Conservation (phyloP, 2,888 invertebrate genomes). For the Resseliella maxima region DNA sequence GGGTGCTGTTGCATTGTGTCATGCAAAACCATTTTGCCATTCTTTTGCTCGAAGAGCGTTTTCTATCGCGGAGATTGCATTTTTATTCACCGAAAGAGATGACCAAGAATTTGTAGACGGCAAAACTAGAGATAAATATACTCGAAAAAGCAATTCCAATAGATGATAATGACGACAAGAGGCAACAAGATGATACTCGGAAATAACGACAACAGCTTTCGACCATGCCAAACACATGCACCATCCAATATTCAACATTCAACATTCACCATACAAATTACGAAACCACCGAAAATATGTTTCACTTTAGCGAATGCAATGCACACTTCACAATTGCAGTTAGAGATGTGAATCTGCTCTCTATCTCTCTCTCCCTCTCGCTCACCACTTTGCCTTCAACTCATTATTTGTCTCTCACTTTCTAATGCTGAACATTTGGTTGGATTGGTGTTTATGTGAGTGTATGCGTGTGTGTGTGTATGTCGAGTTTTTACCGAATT, state of each 20-base stretch:
- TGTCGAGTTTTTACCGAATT: background rate
- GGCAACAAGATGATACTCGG: constrained; percentile 11
- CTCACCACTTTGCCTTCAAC: background rate
- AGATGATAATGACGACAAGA: constrained; percentile 41
- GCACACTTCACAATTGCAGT: background rate
- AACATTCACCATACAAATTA: background rate
- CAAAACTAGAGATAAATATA: constrained; percentile 15
- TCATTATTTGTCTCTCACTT: background rate
- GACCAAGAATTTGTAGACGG: background rate
- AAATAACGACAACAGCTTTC: constrained; percentile 11
- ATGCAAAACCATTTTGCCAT: no score
- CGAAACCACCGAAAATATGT: constrained; percentile 36
- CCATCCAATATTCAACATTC: background rate
- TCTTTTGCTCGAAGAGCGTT: no score
- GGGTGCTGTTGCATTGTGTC: background rate
- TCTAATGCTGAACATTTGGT: no score
- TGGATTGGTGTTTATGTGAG: background rate
- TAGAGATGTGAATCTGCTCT: background rate
- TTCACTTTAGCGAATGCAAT: background rate
- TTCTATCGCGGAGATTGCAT: background rate
- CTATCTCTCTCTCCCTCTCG: background rate
- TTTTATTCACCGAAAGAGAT: background rate
- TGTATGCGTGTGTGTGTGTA: background rate
- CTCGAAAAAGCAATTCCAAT: constrained; percentile 47
- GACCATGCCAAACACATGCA: background rate